Evolutionary conservation across 2,797 vertebrate genomes (phyloP), one percentile per base, ranked within the genome.

Genomic region (Acropternis orthonyx): DNA sequence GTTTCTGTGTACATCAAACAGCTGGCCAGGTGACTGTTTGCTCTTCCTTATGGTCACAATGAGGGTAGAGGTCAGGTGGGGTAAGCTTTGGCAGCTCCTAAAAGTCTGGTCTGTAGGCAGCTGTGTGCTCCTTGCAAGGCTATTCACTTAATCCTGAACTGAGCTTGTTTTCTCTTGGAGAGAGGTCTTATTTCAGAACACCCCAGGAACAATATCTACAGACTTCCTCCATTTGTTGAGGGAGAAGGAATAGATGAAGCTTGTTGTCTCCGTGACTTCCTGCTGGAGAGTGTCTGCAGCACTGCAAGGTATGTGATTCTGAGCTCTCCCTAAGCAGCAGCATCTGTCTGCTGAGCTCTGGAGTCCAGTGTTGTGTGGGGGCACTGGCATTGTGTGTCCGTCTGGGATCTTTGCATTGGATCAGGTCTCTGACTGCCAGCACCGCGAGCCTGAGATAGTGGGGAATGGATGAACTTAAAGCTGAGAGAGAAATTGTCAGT

Each of bases 331-430:
- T 14, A 14, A 81, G 80, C 66, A 44, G 68, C 2, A 1, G 30
- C 0, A 6, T 51, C 56, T 55, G 7, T 51, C 65, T 80, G 72
- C 79, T 0, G 2, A 66, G 78, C 2, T 1, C 49, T 1, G 1
- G 52, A 22, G 27, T 58, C 75, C 24, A 10, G 4, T 0, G 1
- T 68, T 63, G 26, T 52, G 55, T 0, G 1, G 32, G 32, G 51
- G 41, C 48, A 14, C 48, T 36, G 49, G 46, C 63, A 11, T 36
- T 58, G n/a, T 63, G 59, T 67, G 15, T 39, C 14, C 6, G 69
- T 23, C 20, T 51, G 39, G 63, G 51, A 44, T 12, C 30, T 71
- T 48, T 36, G 71, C 67, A 18, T 36, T 81, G 59, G 54, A 55
- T 52, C 68, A 56, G n/a, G 79, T 66, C 69, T 91, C 51, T 51